Base-by-base conservation (phyloP, 2,113 vertebrate genomes). In the Nipponia nippon region DNA sequence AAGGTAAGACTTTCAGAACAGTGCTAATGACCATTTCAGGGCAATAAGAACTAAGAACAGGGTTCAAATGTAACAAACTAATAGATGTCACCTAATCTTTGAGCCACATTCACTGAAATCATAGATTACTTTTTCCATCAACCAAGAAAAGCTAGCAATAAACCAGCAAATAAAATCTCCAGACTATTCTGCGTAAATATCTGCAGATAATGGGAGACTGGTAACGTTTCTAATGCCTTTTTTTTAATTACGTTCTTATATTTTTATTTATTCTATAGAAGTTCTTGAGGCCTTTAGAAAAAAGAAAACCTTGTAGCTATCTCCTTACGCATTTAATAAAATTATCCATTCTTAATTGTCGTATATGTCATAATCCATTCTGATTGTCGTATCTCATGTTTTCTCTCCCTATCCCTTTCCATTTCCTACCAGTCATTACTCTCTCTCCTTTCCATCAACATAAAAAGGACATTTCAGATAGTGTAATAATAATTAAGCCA, bases 301-400 rank as follows among this genome's bases (percentile, higher is more conserved):
- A 58, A 69, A 62, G 7, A 83, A 66, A 58, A 40, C 6, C 6
- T 49, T 63, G 10, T 20, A 67, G 16, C 10, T 75, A 11, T n/a
- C 40, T 50, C 32, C 38, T 56, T 53, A 55, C 11, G 42, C 3
- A 63, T 72, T 61, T 56, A 50, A 73, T 44, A 70, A 83, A 72
- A 30, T 59, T 9, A 70, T 32, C 17, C 0, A 0, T 59, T 81
- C 6, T 50, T 79, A 42, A 12, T 67, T 65, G 36, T 42, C 29
- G 5, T 82, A 55, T 61, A 42, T 42, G 40, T 42, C 40, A 42
- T 42, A 42, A 70, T 32, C 17, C 0, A 0, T 59, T 81, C 6
- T 50, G 71, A 10, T 67, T 65, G 36, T 42, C 29, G 5, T 82
- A 55, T 61, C 44, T 77, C 21, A 19, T 49, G 20, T 12, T 25